A percentile compares a stretch with the other conserved stretches of the same genome.
Conservation (phyloP, 1,140 invertebrate genomes). For the Halyomorpha halys region DNA sequence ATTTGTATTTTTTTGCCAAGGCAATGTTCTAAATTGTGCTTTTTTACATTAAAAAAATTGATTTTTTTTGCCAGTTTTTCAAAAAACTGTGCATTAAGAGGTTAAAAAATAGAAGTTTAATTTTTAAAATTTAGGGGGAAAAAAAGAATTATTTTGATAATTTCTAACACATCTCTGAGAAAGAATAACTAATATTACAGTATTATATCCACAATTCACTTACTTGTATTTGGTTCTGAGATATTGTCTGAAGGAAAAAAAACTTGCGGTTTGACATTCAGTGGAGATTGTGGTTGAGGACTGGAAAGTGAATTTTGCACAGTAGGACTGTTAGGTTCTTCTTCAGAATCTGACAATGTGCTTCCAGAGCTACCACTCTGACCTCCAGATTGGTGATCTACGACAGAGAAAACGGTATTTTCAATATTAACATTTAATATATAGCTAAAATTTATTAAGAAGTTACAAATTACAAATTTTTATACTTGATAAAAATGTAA, state of each 20-base stretch:
- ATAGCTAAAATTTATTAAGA: background rate
- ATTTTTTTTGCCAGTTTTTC: too few species aligned
- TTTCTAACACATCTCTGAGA: too few species aligned
- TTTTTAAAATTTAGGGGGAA: too few species aligned
- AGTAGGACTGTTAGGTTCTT: slow-evolving; percentile 40
- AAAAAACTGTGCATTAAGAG: too few species aligned
- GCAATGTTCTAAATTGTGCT: too few species aligned
- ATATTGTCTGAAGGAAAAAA: slow-evolving; percentile 31
- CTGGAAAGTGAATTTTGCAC: slow-evolving; percentile 37
- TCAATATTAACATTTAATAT: slow-evolving; percentile 1
- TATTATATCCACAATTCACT: slow-evolving; percentile 8
- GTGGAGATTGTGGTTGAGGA: slow-evolving; percentile 36
- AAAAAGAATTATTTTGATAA: too few species aligned
- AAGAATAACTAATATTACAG: too few species aligned
- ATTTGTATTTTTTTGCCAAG: too few species aligned
- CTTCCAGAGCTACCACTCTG: slow-evolving; percentile 46
- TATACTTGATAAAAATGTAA: too few species aligned
- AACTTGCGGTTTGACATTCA: slow-evolving; percentile 30
- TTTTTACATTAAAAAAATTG: too few species aligned
- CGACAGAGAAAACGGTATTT: background rate
- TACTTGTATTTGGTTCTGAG: slow-evolving; percentile 34
- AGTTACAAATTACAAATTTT: background rate
- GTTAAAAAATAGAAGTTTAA: too few species aligned
- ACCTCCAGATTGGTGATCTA: slow-evolving; percentile 18
- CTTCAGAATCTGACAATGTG: slow-evolving; percentile 65